Evolutionary conservation across 1,140 invertebrate species (phyloP), one percentile per base, ranked within the genome.

Genomic region (Drosophila nigrodunni): DNA sequence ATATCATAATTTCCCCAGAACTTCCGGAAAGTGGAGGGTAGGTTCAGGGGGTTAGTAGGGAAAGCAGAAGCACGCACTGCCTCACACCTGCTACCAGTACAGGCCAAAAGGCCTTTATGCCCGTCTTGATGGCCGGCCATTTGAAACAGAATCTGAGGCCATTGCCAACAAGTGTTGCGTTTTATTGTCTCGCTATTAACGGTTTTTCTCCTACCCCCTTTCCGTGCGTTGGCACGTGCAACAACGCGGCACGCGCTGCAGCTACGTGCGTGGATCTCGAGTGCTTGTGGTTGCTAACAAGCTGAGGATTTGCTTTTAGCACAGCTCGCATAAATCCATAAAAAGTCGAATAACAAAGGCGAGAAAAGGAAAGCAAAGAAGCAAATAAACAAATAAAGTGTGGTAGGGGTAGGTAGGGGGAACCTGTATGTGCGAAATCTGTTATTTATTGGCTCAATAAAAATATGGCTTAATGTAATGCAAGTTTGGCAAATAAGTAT

Each of bases 391-490:
- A 35, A 9, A 11, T 9, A 35, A 37, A 35, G 10, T 46, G 18
- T 34, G 25, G 30, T 7, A 35, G 7, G 30, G 18, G 25, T 43
- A 59, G 11, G 30, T 2, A 35, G 7, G 30, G 18, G 25, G 43
- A 59, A 50, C 39, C 54, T 65, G 61, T 46, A 37, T 43, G 18
- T 46, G 60, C 67, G 49, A 79, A 87, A 88, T 88, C 79, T 88
- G 83, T 77, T 87, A 88, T 88, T 87, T 87, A 87, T 87, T 88
- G 70, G 55, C 50, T 55, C 80, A 87, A 87, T 87, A 88, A 87
- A 86, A 82, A 71, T 80, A 82, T 68, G 77, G 49, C 74, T 87
- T 82, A 87, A 87, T 82, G 83, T 77, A 82, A 81, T 73, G 74
- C 80, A 82, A 74, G 82, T 80, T 74, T 59, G 77, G 35, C 62